Percentiles rank a stretch among this genome's conserved stretches.
phyloP scores from a whole-genome alignment of 1,140 invertebrate species.

The Macrostomum lignano region DNA sequence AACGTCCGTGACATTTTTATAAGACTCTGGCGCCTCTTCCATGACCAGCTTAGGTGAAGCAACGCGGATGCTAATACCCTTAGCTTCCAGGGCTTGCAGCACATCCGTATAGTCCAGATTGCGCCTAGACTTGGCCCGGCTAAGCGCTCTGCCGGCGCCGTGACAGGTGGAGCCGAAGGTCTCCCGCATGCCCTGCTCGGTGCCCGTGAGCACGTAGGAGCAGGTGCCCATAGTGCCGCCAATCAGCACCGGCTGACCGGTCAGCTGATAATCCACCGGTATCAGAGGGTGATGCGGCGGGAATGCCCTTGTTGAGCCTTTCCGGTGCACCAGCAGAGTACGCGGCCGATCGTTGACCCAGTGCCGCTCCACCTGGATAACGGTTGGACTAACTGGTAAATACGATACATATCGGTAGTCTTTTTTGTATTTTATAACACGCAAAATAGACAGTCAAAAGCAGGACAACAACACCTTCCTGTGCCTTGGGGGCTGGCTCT shows the following conservation, averaged over 20 bases:
- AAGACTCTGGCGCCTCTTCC: constrained; percentile 97
- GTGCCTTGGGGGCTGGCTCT: too few relatives aligned
- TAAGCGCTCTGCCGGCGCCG: constrained; percentile 79
- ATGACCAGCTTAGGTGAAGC: constrained; percentile 96
- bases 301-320: constrained; percentile 95
- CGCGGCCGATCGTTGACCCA: constrained; percentile 75
- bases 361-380: too few relatives aligned
- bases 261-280: constrained; percentile 77
- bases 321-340: constrained; percentile 75
- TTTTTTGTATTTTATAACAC: too few relatives aligned
- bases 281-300: constrained; percentile 94
- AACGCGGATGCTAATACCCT: constrained; percentile 87
- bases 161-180: constrained; percentile 98
- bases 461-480: too few relatives aligned
- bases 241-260: constrained; percentile 88
- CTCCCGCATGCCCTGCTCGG: constrained; percentile 76
- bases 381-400: too few relatives aligned
- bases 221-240: constrained; percentile 99
- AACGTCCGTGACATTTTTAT: constrained; percentile 98
- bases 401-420: too few relatives aligned
- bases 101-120: constrained; percentile 79
- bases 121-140: constrained; percentile 74
- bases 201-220: constrained; percentile 89
- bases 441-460: too few relatives aligned
- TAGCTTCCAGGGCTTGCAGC: constrained; percentile 46